Evolutionary conservation across 2,113 vertebrate genomes (phyloP).

Genomic region (Butastur rufipennis): DNA sequence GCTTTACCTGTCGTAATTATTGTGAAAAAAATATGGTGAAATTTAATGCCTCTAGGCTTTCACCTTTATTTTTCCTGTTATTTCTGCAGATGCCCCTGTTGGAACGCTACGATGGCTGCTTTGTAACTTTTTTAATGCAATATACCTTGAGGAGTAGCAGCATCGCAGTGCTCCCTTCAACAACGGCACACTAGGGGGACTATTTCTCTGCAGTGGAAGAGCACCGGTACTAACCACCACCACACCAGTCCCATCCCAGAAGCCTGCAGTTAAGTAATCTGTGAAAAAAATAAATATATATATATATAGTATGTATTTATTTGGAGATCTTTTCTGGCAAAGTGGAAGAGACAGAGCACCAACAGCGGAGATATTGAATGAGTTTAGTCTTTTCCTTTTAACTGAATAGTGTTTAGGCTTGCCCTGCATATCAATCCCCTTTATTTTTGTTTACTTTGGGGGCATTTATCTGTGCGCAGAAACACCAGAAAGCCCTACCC

Average conservation of each 20-base stretch:
- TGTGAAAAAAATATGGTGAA: background rate
- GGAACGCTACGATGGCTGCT: background rate
- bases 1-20: background rate
- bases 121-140: background rate
- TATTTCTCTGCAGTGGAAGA: background rate
- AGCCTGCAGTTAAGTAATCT: background rate
- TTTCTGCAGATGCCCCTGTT: background rate
- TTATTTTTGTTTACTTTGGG: too few relatives aligned
- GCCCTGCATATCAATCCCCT: too few relatives aligned
- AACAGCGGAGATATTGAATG: background rate
- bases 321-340: background rate
- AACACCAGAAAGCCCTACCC: background rate
- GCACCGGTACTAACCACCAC: background rate
- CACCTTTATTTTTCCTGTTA: background rate
- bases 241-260: background rate
- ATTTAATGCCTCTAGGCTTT: background rate
- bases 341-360: background rate
- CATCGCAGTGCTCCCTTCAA: background rate
- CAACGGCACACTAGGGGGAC: constrained; percentile 9
- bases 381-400: background rate
- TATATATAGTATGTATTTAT: background rate
- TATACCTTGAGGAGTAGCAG: background rate
- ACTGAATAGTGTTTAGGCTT: accelerated
- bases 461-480: background rate
- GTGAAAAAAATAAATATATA: background rate